Evolutionary conservation across 1,140 invertebrate genomes (phyloP).

Genomic region (Drosophila serrata): DNA sequence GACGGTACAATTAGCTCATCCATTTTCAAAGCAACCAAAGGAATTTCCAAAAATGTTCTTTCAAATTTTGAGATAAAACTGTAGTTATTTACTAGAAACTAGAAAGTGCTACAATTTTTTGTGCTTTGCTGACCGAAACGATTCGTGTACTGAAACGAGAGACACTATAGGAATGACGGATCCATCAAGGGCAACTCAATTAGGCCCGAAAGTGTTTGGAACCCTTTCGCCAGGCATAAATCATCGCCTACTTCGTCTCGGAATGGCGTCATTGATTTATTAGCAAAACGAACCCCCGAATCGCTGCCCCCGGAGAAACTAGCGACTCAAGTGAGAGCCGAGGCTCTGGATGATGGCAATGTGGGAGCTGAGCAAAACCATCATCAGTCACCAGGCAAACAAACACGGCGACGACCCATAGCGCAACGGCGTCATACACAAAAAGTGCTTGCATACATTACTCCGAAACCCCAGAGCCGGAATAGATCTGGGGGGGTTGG

Average conservation of each 20-base stretch:
- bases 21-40: constrained; percentile 3
- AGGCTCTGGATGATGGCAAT: not conserved
- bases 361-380: constrained; percentile 33
- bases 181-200: constrained; percentile 39
- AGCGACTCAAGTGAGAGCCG: not conserved
- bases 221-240: constrained; percentile 45
- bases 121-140: no score
- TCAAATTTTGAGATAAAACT: not conserved
- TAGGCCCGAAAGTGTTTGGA: constrained; percentile 12
- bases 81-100: not conserved
- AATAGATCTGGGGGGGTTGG: constrained; percentile 19
- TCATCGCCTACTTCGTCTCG: constrained; percentile 50
- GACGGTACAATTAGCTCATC: not conserved
- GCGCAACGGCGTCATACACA: constrained; percentile 42
- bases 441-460: constrained; percentile 67
- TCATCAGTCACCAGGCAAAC: constrained; percentile 78
- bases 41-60: not conserved
- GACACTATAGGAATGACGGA: constrained; percentile 23
- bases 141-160: not conserved
- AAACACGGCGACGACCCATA: constrained; percentile 51
- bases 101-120: not conserved
- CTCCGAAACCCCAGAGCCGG: constrained; percentile 8
- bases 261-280: constrained; percentile 66
- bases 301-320: constrained; percentile 8
- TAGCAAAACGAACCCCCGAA: constrained; percentile 26